Base-by-base conservation (phyloP, 2,113 vertebrate genomes). In the Hemiscyllium ocellatum region DNA sequence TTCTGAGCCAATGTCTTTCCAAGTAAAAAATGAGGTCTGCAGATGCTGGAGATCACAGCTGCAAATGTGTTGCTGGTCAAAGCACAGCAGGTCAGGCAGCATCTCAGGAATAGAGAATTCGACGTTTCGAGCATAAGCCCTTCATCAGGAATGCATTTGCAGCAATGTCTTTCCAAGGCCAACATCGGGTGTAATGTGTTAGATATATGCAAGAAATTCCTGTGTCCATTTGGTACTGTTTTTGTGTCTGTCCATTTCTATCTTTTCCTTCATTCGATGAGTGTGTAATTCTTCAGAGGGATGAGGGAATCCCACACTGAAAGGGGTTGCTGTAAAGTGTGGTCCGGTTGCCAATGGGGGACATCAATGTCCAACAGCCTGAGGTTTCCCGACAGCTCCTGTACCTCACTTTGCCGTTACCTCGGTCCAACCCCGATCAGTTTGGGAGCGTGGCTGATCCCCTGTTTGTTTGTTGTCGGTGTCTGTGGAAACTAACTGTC, bases 401-500 rank as follows among this genome's bases (percentile, higher is more conserved):
- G 13, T 65, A 66, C 2, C 89, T 17, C 89, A 37, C 19, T 65
- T 65, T 65, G 24, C 87, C 19, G 20, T 17, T 19, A 6, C 61
- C 89, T 33, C 42, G 19, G 89, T 12, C 7, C 61, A 66, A 68
- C 65, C 89, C 89, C 61, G 6, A 12, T 93, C 89, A 68, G 89
- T 93, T 22, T 68, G n/a, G 15, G 5, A 17, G 85, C 1, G 66
- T 37, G 61, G 2, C 61, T 65, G 61, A 93, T 37, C 89, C 89
- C 61, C n/a, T 68, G 61, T 33, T 93, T 20, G 6, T 66, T 19
- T 68, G 89, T 93, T 68, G 61, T 93, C 61, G 2, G 65, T 68
- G 89, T 68, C 56, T 91, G 89, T 91, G 56, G 61, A 91, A 93
- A 93, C 89, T 93, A 93, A 80, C 66, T 95, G 65, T 95, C 85